These are phyloP conservation scores for Oscheius sp. DNA, from an alignment of 2,888 invertebrate genomes.

Conservation along the genomic window DNA sequence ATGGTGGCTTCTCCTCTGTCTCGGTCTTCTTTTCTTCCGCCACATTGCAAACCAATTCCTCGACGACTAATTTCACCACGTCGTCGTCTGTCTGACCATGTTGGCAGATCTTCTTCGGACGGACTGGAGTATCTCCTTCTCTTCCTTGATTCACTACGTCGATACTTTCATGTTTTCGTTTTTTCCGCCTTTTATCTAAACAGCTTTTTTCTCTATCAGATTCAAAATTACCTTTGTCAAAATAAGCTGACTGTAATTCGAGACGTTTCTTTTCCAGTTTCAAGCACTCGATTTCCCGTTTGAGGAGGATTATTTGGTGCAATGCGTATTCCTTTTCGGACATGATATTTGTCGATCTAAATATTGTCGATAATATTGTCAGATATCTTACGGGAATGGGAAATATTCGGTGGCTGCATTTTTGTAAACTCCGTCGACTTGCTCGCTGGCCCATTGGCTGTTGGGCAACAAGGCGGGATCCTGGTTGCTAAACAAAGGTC, in stretches of 20 bases:
- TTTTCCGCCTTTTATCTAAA: neutral
- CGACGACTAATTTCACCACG: neutral
- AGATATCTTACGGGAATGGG: neutral
- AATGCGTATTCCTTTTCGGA: constrained; percentile 42
- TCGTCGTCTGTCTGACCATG: constrained; percentile 6
- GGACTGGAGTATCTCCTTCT: neutral
- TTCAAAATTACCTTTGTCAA: neutral
- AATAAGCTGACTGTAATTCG: neutral
- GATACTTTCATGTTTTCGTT: neutral
- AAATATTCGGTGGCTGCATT: constrained; percentile 7
- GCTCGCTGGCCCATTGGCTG: neutral
- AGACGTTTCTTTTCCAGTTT: neutral
- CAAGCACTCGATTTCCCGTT: constrained; percentile 41
- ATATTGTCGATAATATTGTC: neutral
- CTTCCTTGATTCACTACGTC: neutral
- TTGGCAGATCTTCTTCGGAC: constrained; percentile 8
- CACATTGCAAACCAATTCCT: neutral
- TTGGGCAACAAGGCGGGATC: constrained; percentile 6
- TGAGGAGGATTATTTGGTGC: constrained; percentile 31
- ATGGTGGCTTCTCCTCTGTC: neutral
- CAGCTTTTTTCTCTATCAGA: no score
- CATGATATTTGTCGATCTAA: constrained; percentile 34
- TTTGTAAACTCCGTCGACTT: neutral
- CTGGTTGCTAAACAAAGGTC: constrained; percentile 13
- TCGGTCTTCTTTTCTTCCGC: neutral